Conservation (phyloP, 2,888 invertebrate genomes). For the Neria commutata region DNA sequence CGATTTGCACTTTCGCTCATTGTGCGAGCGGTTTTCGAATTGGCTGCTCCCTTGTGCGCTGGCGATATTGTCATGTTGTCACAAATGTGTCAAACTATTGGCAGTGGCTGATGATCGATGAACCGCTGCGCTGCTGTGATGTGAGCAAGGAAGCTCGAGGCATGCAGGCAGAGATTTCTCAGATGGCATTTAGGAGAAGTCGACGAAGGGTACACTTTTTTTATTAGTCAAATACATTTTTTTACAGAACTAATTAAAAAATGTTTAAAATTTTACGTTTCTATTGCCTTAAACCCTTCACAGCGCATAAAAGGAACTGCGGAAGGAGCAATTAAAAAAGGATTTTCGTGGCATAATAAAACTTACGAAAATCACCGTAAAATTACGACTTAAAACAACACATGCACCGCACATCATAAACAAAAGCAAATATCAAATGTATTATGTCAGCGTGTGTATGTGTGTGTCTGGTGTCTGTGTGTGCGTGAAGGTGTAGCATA, state of each 20-base stretch:
- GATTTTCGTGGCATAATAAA: slow-evolving; percentile 45
- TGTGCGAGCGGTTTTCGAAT: background rate
- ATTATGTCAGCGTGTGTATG: slow-evolving; percentile 34
- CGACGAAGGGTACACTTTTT: too few species aligned
- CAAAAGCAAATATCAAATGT: slow-evolving; percentile 11
- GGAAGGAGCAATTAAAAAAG: slow-evolving; percentile 51
- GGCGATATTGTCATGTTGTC: slow-evolving; percentile 37
- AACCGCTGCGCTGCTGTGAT: background rate
- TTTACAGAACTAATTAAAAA: too few species aligned
- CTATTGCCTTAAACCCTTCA: too few species aligned
- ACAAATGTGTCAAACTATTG: slow-evolving; percentile 47
- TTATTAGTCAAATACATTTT: too few species aligned
- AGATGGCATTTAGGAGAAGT: too few species aligned
- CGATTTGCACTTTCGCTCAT: slow-evolving; percentile 30
- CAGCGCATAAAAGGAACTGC: slow-evolving; percentile 42
- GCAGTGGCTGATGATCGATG: slow-evolving; percentile 28
- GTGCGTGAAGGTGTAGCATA: slow-evolving; percentile 33
- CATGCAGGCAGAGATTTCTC: too few species aligned
- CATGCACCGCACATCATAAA: slow-evolving; percentile 11
- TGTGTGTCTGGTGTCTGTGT: slow-evolving; percentile 38
- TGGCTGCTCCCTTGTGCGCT: slow-evolving; percentile 16
- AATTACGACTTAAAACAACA: slow-evolving; percentile 34
- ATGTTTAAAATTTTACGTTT: too few species aligned
- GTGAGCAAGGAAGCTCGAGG: too few species aligned
- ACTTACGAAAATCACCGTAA: slow-evolving; percentile 57